Base-by-base conservation (phyloP, 1,140 invertebrate species). In the Diploscapter pachys region DNA sequence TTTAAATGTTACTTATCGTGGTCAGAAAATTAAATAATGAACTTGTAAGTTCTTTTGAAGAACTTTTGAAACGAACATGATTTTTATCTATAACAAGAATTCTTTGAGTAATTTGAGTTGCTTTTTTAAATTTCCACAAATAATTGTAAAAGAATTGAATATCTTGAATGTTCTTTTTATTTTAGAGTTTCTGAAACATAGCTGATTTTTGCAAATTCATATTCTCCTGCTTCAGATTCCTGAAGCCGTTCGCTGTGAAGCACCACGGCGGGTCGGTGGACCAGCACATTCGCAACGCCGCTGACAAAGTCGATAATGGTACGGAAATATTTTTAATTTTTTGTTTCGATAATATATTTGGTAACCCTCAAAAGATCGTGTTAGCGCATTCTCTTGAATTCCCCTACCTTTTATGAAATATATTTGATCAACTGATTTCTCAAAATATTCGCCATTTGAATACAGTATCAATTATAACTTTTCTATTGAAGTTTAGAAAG, bases 171-270 rank as follows among this genome's bases (percentile, higher is more conserved):
- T 31, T 31, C 1, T 31, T 31, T 31, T 31, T 31, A 31, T 31
- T 31, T 31, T 31, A 0, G 31, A 31, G 31, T 31, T 31, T 31
- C 31, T 31, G 31, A 31, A 31, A 31, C 31, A 31, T 31, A 31
- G 31, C 31, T 31, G 31, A 31, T 1, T 31, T 31, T 31, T 31
- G 31, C 31, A 31, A 31, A 31, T 31, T 31, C 31, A 31, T 31
- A 31, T 31, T 31, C 31, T 51, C 6, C 2, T n/a, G 53, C 59
- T 61, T 52, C n/a, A 71, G 63, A 72, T 80, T 97, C 79, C 91
- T 98, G 83, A 90, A 93, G 78, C 95, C 95, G 9, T 91, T 92
- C 85, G 95, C 96, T 86, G 87, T 94, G 71, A 92, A 93, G 83
- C 92, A 97, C 85, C 90, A 93, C 5, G 51, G 50, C n/a, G 68